Base-by-base conservation (phyloP, 2,113 vertebrate species). In the Acrocephalus kingi region DNA sequence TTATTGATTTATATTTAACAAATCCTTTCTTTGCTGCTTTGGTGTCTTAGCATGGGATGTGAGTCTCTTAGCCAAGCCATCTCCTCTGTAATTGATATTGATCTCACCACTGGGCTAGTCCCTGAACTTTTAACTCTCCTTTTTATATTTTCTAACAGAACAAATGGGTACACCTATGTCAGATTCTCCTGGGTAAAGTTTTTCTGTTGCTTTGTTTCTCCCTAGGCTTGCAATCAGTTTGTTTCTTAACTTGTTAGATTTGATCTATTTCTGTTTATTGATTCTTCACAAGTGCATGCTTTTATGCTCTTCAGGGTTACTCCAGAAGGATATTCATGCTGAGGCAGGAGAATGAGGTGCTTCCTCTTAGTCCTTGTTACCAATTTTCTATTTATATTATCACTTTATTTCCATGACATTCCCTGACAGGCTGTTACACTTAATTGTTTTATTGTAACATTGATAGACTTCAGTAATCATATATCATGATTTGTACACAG, bases 61-160 rank as follows among this genome's bases (percentile, higher is more conserved):
- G 45, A 81, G 43, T 33, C 73, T 84, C 43, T 75, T 66, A 93
- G 66, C 56, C 49, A 52, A 72, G 54, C 11, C 30, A 33, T 81
- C 46, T 90, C 9, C 55, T 30, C 10, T 45, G 17, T 95, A 94
- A 91, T 87, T 94, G 81, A 85, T 87, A 97, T 87, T 82, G 92
- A 95, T 95, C 45, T 75, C 35, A 68, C 13, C 39, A 51, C 39
- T 72, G 48, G 74, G 21, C 33, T 68, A 61, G 52, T 49, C 30
- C n/a, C 39, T 94, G 84, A 94, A 89, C 74, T 79, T 91, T 39
- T 58, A 93, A 78, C 56, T 62, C 35, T 78, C 4, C 6, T 55
- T 41, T 15, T 94, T 90, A 91, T 72, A n/a, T 89, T 89, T 93
- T 68, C 46, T 82, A 68, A 41, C 48, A 91, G 74, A 87, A 69